Evolutionary conservation across 1,140 invertebrate species (phyloP).

Genomic region (Drosophila ironensis): DNA sequence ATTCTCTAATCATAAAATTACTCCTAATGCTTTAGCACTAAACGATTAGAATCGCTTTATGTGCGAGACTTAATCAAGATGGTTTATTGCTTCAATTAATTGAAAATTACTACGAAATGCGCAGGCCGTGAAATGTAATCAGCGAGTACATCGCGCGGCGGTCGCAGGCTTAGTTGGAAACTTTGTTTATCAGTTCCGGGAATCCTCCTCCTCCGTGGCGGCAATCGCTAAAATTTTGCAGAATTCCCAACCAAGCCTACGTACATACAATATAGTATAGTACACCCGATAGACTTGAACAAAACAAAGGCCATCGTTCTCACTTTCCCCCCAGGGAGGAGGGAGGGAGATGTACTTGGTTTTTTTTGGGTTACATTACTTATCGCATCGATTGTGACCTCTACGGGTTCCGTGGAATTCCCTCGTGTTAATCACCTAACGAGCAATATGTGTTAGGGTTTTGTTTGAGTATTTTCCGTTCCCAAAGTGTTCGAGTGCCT

Average conservation of each 20-base stretch:
- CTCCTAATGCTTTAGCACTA: background rate
- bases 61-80: constrained; percentile 6
- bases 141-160: too few species aligned
- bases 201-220: background rate
- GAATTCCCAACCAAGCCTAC: constrained; percentile 14
- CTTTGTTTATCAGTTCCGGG: constrained; percentile 25
- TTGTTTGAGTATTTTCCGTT: too few species aligned
- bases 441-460: background rate
- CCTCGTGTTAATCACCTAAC: constrained; percentile 39
- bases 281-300: constrained; percentile 12
- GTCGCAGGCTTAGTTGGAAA: constrained; percentile 9
- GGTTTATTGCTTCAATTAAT: constrained; percentile 16
- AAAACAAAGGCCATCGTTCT: background rate
- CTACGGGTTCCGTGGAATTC: constrained; percentile 29
- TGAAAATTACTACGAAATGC: constrained; percentile 10
- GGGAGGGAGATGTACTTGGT: too few species aligned
- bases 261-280: too few species aligned
- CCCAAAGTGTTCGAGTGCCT: constrained; percentile 29
- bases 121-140: constrained; percentile 23
- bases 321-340: background rate
- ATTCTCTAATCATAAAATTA: too few species aligned
- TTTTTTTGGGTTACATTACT: background rate
- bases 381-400: constrained; percentile 9
- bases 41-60: constrained; percentile 15
- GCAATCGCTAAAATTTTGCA: constrained; percentile 20